Evolutionary conservation across 2,113 vertebrate species (phyloP).

Genomic region (Mungos mungo): DNA sequence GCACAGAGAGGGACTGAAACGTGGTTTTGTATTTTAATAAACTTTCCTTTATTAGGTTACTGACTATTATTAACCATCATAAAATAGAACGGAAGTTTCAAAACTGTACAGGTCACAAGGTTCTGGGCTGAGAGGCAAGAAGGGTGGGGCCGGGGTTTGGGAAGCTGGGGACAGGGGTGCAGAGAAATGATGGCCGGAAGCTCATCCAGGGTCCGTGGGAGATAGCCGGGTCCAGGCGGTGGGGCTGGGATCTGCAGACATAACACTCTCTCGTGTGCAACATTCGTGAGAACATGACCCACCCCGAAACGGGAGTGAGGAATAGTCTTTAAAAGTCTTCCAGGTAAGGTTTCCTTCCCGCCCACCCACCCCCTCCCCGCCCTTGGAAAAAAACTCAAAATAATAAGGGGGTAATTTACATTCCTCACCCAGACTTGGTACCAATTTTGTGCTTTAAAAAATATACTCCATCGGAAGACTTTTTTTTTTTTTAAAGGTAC

Average conservation of each 20-base stretch:
- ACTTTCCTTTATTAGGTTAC: conserved; percentile 92
- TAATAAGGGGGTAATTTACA: conserved; percentile 44
- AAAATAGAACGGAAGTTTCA: conserved; percentile 88
- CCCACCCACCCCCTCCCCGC: background rate
- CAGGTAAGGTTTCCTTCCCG: background rate
- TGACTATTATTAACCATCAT: conserved; percentile 91
- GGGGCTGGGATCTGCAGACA: conserved; percentile 48
- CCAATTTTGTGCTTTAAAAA: conserved; percentile 86
- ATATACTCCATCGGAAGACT: conserved; percentile 82
- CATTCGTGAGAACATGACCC: conserved; percentile 40
- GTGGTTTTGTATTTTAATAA: conserved; percentile 88
- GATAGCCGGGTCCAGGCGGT: conserved; percentile 65
- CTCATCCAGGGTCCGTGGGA: conserved; percentile 59
- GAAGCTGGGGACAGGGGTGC: background rate
- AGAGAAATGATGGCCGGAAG: background rate
- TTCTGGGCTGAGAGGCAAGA: conserved; percentile 45
- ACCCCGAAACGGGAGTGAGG: conserved; percentile 62
- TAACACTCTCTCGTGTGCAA: conserved; percentile 63
- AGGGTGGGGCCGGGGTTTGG: background rate
- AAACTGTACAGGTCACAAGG: conserved; percentile 86
- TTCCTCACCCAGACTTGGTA: conserved; percentile 85
- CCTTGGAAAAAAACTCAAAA: background rate
- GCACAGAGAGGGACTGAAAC: background rate
- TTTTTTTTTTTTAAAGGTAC: conserved; percentile 80
- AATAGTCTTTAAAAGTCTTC: conserved; percentile 46